phyloP scores from a whole-genome alignment of 2,797 vertebrate species.

The Anisognathus igniventris region DNA sequence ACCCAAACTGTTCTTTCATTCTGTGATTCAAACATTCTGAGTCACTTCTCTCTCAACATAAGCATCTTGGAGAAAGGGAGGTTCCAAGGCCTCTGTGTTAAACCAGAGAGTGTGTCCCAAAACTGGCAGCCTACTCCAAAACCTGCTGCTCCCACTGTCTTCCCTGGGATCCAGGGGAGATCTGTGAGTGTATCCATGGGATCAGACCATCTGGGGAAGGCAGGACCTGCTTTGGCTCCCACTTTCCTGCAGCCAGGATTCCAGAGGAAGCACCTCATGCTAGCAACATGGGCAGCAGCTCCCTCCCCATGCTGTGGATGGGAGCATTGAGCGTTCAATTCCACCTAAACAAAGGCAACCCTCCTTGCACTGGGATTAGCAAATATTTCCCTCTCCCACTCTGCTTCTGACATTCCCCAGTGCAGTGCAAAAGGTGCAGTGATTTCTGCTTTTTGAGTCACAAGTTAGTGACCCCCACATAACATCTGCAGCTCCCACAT shows the following conservation, averaged over 20 bases:
- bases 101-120: neutral
- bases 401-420: neutral
- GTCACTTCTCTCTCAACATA: neutral
- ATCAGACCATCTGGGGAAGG: neutral
- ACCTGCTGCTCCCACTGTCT: neutral
- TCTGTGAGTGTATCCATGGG: neutral
- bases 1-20: neutral
- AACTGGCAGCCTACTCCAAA: neutral
- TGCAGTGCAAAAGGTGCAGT: fast-evolving
- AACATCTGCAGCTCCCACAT: neutral
- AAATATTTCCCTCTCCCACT: neutral
- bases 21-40: neutral
- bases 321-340: fast-evolving
- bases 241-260: neutral
- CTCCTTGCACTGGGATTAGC: neutral
- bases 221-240: neutral
- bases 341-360: neutral
- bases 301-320: fast-evolving
- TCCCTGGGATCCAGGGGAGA: fast-evolving
- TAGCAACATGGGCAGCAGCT: fast-evolving
- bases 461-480: fast-evolving
- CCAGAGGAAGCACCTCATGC: neutral
- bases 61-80: neutral
- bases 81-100: neutral
- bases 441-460: neutral